Evolutionary conservation across 2,797 vertebrate species (phyloP).

Genomic region (Pangasius larnaudii): DNA sequence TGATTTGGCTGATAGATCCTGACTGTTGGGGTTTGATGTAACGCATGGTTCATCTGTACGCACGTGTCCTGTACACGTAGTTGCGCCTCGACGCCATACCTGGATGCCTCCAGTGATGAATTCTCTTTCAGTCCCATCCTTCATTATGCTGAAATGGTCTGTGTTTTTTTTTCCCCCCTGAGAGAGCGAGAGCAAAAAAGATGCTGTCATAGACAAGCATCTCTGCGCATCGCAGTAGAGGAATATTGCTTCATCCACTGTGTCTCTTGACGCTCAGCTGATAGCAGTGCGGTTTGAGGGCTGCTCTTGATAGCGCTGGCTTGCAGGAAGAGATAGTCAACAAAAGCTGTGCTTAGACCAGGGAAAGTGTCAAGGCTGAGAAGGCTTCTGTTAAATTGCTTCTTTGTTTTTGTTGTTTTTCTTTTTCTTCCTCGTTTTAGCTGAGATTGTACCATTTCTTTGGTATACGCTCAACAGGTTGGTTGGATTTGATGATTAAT

Average conservation of each 20-base stretch:
- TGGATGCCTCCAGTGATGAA: slow-evolving; percentile 57
- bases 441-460: not conserved
- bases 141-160: slow-evolving; percentile 54
- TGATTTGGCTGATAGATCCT: not conserved
- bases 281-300: slow-evolving; percentile 58
- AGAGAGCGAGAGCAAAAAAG: slow-evolving; percentile 44
- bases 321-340: slow-evolving; percentile 56
- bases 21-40: not conserved
- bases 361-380: slow-evolving; percentile 44
- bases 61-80: slow-evolving; percentile 44
- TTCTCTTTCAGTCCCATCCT: slow-evolving; percentile 59
- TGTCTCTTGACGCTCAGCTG: slow-evolving; percentile 52
- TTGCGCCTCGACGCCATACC: slow-evolving; percentile 47
- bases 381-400: slow-evolving; percentile 49
- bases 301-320: slow-evolving; percentile 58
- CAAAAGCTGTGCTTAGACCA: slow-evolving; percentile 39
- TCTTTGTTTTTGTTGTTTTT: slow-evolving; percentile 35
- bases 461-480: not conserved
- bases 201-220: slow-evolving; percentile 52
- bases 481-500: slow-evolving; percentile 6
- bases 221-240: slow-evolving; percentile 38
- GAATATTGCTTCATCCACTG: slow-evolving; percentile 59
- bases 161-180: slow-evolving; percentile 34
- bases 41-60: slow-evolving; percentile 43
- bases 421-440: slow-evolving; percentile 13